Conservation (phyloP, 2,888 invertebrate genomes). For the Tenodera sinensis region DNA sequence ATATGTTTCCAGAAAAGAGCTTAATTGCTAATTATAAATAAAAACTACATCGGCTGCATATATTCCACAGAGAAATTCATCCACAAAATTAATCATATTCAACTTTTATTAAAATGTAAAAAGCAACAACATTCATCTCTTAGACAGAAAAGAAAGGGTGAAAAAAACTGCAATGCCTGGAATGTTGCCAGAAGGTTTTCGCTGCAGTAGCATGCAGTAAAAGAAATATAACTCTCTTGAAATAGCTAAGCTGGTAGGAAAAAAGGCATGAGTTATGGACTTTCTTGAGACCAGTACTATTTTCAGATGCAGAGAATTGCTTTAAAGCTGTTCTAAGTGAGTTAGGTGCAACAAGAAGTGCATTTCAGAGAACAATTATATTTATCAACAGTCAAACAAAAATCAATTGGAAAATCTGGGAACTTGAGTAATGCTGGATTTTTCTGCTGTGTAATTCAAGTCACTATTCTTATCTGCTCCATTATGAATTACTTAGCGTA, state of each 20-base stretch:
- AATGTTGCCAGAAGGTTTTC: background rate
- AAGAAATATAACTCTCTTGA: background rate
- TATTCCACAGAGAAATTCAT: background rate
- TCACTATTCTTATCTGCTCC: too few species aligned
- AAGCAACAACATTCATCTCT: background rate
- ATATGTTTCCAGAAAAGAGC: too few species aligned
- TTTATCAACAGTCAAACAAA: too few species aligned
- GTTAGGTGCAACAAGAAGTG: too few species aligned
- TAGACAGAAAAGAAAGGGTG: background rate
- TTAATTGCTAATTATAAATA: too few species aligned
- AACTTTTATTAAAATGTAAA: background rate
- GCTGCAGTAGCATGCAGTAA: background rate
- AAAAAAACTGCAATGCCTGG: background rate
- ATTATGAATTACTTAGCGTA: too few species aligned
- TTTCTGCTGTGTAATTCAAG: too few species aligned
- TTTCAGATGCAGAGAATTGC: background rate
- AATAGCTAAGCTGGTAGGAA: background rate
- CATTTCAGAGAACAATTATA: too few species aligned
- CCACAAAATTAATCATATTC: background rate
- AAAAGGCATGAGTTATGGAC: background rate
- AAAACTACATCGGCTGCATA: too few species aligned
- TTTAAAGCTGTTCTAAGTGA: too few species aligned
- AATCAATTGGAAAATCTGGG: too few species aligned
- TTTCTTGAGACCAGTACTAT: background rate
- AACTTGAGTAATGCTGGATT: too few species aligned